Evolutionary conservation across 2,797 vertebrate genomes (phyloP).

Genomic region (Aplochiton taeniatus): DNA sequence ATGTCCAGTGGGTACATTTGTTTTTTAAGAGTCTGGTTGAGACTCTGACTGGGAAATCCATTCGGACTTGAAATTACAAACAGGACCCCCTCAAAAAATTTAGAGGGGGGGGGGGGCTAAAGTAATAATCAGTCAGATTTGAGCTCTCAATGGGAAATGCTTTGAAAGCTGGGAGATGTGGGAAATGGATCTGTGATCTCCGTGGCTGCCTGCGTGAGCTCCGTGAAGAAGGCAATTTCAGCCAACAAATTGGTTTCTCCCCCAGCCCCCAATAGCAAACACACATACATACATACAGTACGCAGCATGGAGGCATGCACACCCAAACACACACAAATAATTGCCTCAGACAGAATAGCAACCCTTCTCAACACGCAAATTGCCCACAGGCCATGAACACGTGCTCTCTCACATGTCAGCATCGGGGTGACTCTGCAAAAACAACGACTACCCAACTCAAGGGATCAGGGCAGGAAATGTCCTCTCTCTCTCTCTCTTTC

Average conservation of each 20-base stretch:
- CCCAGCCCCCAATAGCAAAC: not conserved
- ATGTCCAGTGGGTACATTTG: not conserved
- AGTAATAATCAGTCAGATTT: conserved; percentile 4
- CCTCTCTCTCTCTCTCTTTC: not conserved
- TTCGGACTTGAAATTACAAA: not conserved
- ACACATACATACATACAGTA: not conserved
- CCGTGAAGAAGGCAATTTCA: conserved; percentile 34
- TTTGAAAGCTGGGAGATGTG: conserved; percentile 11
- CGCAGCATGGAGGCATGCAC: not conserved
- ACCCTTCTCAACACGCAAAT: not conserved
- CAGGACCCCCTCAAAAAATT: not conserved
- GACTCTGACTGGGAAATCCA: not conserved
- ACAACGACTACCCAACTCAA: not conserved
- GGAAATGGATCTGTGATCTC: conserved; percentile 22
- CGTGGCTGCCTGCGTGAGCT: conserved; percentile 20
- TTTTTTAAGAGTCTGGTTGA: not conserved
- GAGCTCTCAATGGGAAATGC: conserved; percentile 19
- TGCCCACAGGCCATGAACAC: conserved; percentile 12
- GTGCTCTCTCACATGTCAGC: conserved; percentile 14
- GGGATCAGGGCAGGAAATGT: conserved; percentile 6
- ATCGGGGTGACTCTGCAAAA: conserved; percentile 45
- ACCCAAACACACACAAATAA: not conserved
- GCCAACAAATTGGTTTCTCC: conserved; percentile 37
- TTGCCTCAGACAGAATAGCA: not conserved
- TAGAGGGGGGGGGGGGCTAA: not conserved